phyloP scores from a whole-genome alignment of 2,888 invertebrate species.

The Erebia ligea region DNA sequence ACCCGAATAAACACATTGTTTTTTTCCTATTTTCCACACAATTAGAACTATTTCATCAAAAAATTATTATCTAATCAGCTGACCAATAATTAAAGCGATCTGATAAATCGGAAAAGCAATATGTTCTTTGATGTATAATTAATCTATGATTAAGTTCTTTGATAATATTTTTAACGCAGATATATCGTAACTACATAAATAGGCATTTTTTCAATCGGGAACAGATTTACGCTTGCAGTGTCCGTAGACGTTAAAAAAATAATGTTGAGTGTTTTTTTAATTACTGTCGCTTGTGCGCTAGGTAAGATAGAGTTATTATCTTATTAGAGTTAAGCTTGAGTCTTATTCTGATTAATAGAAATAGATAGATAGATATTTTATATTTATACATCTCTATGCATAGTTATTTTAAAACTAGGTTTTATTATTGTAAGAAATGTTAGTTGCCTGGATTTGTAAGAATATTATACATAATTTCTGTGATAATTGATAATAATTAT shows the following conservation, averaged over 20 bases:
- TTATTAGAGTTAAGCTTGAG: neutral
- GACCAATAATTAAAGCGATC: conserved; percentile 28
- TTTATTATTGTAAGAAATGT: no score
- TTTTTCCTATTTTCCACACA: neutral
- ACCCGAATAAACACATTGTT: neutral
- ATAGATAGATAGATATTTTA: no score
- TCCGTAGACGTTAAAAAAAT: conserved; percentile 17
- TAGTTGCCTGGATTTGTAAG: no score
- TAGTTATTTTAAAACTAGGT: no score
- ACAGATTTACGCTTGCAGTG: conserved; percentile 16
- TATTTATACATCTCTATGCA: no score
- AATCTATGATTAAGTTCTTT: conserved; percentile 35
- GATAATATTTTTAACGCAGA: conserved; percentile 19
- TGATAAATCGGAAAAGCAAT: conserved; percentile 23
- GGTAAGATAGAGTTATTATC: conserved; percentile 43
- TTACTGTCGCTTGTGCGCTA: conserved; percentile 42
- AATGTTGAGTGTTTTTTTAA: conserved; percentile 42
- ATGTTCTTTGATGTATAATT: conserved; percentile 34
- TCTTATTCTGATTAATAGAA: neutral
- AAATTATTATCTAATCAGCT: conserved; percentile 28
- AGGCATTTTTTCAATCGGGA: conserved; percentile 19
- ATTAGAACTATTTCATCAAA: neutral
- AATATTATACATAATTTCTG: no score
- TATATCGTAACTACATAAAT: conserved; percentile 37
- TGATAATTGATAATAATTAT: no score